phyloP scores from a whole-genome alignment of 2,797 vertebrate species.

The Acestrorhynchus altus region DNA sequence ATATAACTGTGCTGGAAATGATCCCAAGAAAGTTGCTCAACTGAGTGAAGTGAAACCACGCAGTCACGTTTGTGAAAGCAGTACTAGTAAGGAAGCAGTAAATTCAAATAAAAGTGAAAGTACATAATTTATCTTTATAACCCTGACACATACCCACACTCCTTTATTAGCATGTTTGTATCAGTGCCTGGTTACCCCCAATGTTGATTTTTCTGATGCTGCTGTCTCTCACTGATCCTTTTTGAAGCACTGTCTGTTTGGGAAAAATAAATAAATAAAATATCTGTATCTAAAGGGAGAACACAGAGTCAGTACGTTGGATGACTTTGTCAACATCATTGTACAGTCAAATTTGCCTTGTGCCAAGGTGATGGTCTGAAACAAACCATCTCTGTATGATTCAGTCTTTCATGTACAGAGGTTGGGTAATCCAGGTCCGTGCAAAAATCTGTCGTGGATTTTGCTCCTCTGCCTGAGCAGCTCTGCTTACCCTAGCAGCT shows the following conservation, averaged over 20 bases:
- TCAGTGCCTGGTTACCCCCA: not conserved
- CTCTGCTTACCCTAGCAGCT: no score
- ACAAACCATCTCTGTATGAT: not conserved
- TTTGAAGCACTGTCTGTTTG: not conserved
- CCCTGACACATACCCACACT: not conserved
- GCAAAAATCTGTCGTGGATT: no score
- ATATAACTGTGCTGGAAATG: no score
- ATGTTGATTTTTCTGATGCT: not conserved
- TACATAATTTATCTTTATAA: not conserved
- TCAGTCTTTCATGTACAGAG: no score
- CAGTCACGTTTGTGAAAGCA: no score
- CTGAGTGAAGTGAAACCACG: no score
- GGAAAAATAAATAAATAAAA: not conserved
- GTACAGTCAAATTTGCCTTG: not conserved
- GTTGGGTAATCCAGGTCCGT: no score
- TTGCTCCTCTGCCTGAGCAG: no score
- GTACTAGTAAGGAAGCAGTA: no score
- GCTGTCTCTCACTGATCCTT: slow-evolving; percentile 23
- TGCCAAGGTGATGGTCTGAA: not conserved
- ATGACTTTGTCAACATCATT: not conserved
- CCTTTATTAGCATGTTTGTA: not conserved
- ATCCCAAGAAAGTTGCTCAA: no score
- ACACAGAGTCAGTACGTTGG: no score
- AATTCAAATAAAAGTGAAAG: no score
- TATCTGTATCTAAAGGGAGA: not conserved